Evolutionary conservation across 2,113 vertebrate genomes (phyloP).

Genomic region (Heteronetta atricapilla): DNA sequence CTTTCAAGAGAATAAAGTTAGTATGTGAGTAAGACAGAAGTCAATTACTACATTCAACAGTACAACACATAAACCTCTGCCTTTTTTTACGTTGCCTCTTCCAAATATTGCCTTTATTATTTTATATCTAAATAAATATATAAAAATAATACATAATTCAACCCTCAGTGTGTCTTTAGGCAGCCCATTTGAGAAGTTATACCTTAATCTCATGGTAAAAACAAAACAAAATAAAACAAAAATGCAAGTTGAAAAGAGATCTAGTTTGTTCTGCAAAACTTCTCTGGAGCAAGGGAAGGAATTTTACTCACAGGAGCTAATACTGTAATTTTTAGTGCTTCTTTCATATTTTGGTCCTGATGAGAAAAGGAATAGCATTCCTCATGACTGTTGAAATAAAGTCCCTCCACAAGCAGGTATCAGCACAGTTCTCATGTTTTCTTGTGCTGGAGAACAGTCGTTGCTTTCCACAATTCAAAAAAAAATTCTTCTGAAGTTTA

Average conservation of each 20-base stretch:
- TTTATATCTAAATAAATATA: not conserved
- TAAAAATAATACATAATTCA: not conserved
- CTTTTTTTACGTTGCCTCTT: not conserved
- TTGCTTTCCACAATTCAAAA: not conserved
- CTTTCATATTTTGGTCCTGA: not conserved
- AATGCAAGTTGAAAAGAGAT: not conserved
- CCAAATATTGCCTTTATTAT: not conserved
- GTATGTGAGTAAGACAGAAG: not conserved
- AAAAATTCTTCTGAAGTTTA: not conserved
- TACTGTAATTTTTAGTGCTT: not conserved
- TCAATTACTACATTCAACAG: not conserved
- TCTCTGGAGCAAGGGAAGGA: not conserved
- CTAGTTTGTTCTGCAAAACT: not conserved
- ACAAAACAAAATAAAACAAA: not conserved
- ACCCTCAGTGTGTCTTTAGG: not conserved
- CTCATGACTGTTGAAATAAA: not conserved
- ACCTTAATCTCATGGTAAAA: not conserved
- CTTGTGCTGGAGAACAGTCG: too few species aligned
- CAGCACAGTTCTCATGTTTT: not conserved
- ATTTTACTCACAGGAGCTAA: not conserved
- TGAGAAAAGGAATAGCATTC: not conserved
- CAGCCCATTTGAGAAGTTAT: not conserved
- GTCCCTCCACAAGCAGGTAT: not conserved
- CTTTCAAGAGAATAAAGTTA: not conserved
- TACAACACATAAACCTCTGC: not conserved